Percentiles rank a stretch among this genome's conserved stretches.
phyloP scores from a whole-genome alignment of 2,797 vertebrate genomes.

The Neosilurus mollespiculum region DNA sequence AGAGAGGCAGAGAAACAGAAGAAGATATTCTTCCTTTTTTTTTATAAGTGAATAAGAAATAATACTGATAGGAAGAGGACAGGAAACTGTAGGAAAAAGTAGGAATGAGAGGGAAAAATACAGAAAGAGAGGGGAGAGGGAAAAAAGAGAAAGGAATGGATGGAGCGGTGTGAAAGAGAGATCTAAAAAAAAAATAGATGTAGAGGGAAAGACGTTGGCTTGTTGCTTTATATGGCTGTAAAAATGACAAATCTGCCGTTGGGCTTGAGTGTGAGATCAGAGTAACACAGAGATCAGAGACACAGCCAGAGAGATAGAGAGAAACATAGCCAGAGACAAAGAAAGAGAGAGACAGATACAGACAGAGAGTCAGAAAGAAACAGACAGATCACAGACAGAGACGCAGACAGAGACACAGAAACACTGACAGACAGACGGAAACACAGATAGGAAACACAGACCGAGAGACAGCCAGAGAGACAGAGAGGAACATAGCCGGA shows the following conservation, averaged over 20 bases:
- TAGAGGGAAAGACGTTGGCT: constrained; percentile 37
- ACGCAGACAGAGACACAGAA: background rate
- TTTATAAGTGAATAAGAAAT: no score
- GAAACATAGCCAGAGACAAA: no score
- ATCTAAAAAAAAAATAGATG: background rate
- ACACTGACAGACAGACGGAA: no score
- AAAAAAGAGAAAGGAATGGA: background rate
- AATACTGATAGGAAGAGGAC: no score
- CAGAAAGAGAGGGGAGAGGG: background rate
- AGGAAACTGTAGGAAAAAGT: no score
- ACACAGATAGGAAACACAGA: no score
- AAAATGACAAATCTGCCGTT: constrained; percentile 57
- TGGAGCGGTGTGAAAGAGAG: constrained; percentile 10
- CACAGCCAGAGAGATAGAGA: constrained; percentile 1
- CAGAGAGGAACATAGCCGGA: background rate
- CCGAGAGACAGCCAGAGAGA: no score
- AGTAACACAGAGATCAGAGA: background rate
- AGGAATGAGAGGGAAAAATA: background rate
- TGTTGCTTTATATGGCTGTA: constrained; percentile 58
- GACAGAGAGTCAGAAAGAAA: no score
- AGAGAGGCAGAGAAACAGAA: background rate
- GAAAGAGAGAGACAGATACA: background rate
- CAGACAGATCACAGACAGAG: background rate
- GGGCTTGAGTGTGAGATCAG: constrained; percentile 19
- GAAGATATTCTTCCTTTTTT: no score